Evolutionary conservation across 2,797 vertebrate species (phyloP).

Genomic region (Tamandua tetradactyla): DNA sequence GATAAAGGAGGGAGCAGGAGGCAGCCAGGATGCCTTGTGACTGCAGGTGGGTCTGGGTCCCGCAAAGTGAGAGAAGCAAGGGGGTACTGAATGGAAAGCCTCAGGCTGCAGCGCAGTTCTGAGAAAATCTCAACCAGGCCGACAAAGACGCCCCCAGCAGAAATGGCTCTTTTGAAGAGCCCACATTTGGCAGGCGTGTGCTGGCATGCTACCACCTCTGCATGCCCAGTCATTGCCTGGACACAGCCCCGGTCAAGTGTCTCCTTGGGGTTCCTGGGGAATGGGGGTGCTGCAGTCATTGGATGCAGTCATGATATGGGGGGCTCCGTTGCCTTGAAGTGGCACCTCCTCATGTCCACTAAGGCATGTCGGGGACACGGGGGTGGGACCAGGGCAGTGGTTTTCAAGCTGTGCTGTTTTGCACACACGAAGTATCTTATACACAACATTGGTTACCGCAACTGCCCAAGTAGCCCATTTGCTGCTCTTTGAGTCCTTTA

Average conservation of each 20-base stretch:
- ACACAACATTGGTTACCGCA: no score
- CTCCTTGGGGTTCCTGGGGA: rapidly evolving
- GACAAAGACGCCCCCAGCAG: not conserved
- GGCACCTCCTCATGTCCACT: no score
- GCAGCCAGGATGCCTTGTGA: not conserved
- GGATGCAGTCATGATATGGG: not conserved
- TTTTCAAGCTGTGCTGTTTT: no score
- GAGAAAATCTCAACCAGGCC: not conserved
- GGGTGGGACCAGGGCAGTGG: not conserved
- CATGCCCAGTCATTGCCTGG: no score
- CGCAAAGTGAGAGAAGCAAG: not conserved
- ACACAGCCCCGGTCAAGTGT: no score
- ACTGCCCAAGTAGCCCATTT: no score
- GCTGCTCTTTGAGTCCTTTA: no score
- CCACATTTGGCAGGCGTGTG: rapidly evolving
- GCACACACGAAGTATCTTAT: no score
- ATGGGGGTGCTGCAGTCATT: no score
- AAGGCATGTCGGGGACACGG: not conserved
- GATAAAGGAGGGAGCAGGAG: not conserved
- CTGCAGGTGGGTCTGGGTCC: not conserved
- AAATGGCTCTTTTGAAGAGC: not conserved
- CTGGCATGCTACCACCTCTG: rapidly evolving
- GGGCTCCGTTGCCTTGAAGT: not conserved
- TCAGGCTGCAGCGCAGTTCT: constrained; percentile 9
- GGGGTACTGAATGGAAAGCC: not conserved